Evolutionary conservation across 1,140 invertebrate species (phyloP), one percentile per base, ranked within the genome.

Genomic region (Drosophila littoralis): DNA sequence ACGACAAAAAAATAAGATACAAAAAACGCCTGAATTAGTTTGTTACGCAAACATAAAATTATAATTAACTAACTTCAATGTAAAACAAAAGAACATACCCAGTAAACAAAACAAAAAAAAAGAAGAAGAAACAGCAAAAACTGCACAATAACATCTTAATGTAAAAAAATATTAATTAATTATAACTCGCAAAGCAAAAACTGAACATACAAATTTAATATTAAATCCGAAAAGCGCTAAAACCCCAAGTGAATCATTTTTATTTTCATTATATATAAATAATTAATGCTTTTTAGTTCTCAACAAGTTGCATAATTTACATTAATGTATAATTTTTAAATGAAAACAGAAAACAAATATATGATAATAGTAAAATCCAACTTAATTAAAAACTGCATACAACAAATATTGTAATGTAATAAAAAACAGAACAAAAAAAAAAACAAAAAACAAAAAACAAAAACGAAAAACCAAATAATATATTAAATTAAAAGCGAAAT

Each of bases 91-190:
- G 5, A 65, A 65, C 38, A 61, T 58, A 75, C 43, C 48, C 68
- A 58, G 67, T 51, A 61, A 71, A 38, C 17, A 28, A 61, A 40
- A 42, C 46, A 32, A 33, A 52, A 70, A 52, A 63, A 52, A 74
- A 77, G n/a, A 68, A 57, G 64, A 69, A 68, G 15, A n/a, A 75
- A 74, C 35, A 75, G 68, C 59, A 78, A 79, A 63, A 72, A 74
- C 81, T 90, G 90, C 90, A 91, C 90, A 91, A 91, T 91, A 91
- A 88, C 55, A 77, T 86, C 83, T 88, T 82, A 86, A 89, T 88
- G 82, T 89, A 90, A 81, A 77, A 77, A 90, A 80, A 78, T 81
- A 82, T 86, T 50, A 86, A 90, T 78, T 75, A 79, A 88, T 65
- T 77, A 77, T 68, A 75, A 70, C 75, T 63, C 61, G 75, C 66